Conservation (phyloP, 1,140 invertebrate species). For the Adelges cooleyi region DNA sequence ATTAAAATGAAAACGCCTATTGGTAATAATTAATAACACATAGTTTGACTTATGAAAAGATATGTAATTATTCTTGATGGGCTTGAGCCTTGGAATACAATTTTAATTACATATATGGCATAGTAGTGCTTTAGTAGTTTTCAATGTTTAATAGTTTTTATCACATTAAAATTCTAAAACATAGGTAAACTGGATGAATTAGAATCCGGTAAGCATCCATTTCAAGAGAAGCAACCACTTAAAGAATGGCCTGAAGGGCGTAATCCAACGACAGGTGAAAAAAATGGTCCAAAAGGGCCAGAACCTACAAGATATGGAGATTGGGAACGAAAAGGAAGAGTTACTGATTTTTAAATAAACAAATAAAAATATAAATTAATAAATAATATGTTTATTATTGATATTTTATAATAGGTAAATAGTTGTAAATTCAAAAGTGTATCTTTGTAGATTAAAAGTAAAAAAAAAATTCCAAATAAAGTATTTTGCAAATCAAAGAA, state of each 20-base stretch:
- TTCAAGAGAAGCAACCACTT: constrained; percentile 68
- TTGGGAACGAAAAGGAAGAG: constrained; percentile 97
- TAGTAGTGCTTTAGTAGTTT: too few relatives aligned
- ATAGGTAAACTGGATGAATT: constrained; percentile 54
- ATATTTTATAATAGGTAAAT: constrained; percentile 1
- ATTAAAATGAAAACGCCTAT: constrained; percentile 30
- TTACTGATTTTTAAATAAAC: constrained; percentile 74
- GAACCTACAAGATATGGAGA: constrained; percentile 98
- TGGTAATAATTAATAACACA: constrained; percentile 9
- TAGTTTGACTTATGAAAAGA: background rate
- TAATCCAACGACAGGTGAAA: constrained; percentile 88
- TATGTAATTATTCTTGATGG: too few relatives aligned
- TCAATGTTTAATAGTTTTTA: too few relatives aligned
- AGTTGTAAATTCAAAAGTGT: constrained; percentile 7
- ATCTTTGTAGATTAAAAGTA: constrained; percentile 12
- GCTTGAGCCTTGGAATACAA: too few relatives aligned
- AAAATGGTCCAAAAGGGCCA: constrained; percentile 87
- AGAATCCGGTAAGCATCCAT: constrained; percentile 55
- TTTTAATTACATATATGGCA: too few relatives aligned
- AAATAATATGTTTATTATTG: constrained; percentile 10
- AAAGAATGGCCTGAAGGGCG: constrained; percentile 72
- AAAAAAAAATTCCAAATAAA: constrained; percentile 5
- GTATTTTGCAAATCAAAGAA: background rate
- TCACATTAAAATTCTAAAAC: too few relatives aligned
- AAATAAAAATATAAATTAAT: background rate